These are phyloP conservation scores for Phyllotreta striolata DNA, from an alignment of 2,888 invertebrate genomes.

Conservation along the genomic window DNA sequence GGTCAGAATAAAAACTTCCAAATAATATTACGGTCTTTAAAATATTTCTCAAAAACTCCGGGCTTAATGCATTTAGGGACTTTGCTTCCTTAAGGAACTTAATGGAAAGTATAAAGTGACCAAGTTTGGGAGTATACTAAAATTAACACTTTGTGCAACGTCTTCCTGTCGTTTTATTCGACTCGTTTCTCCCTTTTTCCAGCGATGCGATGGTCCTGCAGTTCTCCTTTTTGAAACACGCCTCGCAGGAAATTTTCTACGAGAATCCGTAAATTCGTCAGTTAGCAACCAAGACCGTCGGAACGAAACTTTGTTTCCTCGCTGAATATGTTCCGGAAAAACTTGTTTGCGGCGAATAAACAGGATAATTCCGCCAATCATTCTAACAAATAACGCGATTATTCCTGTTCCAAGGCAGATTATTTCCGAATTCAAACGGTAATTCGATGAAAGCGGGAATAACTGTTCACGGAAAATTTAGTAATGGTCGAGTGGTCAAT, in stretches of 20 bases:
- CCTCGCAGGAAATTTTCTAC: slow-evolving; percentile 5
- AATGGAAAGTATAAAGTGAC: slow-evolving; percentile 32
- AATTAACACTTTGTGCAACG: slow-evolving; percentile 24
- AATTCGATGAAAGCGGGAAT: too few relatives aligned
- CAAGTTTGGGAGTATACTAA: slow-evolving; percentile 25
- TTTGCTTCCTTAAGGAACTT: slow-evolving; percentile 26
- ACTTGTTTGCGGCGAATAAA: too few relatives aligned
- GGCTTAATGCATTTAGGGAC: slow-evolving; percentile 35
- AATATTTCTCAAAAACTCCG: slow-evolving; percentile 26
- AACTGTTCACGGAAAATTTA: too few relatives aligned
- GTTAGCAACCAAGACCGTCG: too few relatives aligned
- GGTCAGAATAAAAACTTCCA: slow-evolving; percentile 31
- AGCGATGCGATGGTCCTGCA: slow-evolving; percentile 7
- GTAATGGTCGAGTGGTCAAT: too few relatives aligned
- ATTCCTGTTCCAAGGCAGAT: too few relatives aligned
- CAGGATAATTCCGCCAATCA: too few relatives aligned
- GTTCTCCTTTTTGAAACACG: slow-evolving; percentile 1
- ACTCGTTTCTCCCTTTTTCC: background rate
- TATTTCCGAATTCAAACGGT: too few relatives aligned
- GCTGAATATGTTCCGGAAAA: too few relatives aligned
- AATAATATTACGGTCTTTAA: slow-evolving; percentile 30
- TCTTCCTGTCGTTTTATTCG: slow-evolving; percentile 25
- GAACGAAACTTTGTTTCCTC: too few relatives aligned
- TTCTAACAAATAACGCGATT: too few relatives aligned
- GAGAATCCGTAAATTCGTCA: background rate